Evolutionary conservation across 2,113 vertebrate species (phyloP).

Genomic region (Bagarius yarrelli): DNA sequence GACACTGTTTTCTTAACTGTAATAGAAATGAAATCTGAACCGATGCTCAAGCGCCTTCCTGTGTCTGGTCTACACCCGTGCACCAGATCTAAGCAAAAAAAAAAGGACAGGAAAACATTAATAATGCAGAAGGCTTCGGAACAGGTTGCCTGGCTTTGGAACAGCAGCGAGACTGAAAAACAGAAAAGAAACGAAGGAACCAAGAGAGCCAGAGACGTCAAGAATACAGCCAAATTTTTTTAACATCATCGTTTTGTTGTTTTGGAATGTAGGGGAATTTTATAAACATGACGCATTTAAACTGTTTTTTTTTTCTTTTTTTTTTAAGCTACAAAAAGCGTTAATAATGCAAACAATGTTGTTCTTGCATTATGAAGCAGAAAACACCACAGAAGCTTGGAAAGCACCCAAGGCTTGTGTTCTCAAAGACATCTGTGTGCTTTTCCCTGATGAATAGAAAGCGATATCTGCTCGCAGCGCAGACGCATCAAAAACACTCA

Average conservation of each 20-base stretch:
- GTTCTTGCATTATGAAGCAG: not conserved
- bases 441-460: not conserved
- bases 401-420: not conserved
- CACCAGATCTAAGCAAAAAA: conserved; percentile 36
- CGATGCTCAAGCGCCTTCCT: not conserved
- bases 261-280: not conserved
- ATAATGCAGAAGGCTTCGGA: conserved; percentile 57
- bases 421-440: conserved; percentile 19
- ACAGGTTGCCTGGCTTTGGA: conserved; percentile 56
- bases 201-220: conserved; percentile 5
- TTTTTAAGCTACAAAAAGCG: not conserved
- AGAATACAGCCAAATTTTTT: not conserved
- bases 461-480: not conserved
- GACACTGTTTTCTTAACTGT: not conserved
- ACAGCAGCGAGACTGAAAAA: conserved; percentile 28
- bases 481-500: conserved; percentile 22
- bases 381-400: not conserved
- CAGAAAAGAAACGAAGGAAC: not conserved
- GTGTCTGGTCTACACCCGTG: conserved; percentile 5
- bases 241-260: not conserved
- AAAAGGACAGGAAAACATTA: conserved; percentile 45
- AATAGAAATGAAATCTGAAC: not conserved
- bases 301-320: too few relatives aligned
- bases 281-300: too few relatives aligned
- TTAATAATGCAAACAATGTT: not conserved